Percentiles rank a stretch among this genome's conserved stretches.
These are phyloP conservation scores for Eulemur albifrons DNA, from an alignment of 2,797 vertebrate genomes.

Conservation along the genomic window DNA sequence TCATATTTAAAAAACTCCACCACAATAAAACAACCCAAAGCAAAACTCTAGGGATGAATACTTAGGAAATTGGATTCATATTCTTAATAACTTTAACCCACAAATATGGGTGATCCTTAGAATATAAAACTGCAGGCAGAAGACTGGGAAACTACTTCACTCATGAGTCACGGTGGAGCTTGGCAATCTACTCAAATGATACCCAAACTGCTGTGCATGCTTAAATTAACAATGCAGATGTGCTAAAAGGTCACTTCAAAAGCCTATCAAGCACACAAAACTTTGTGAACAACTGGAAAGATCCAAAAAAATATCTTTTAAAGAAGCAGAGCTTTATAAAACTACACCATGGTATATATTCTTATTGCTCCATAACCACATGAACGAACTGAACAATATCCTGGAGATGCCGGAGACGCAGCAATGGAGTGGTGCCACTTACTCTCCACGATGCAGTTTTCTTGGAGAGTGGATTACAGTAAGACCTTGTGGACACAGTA, in stretches of 20 bases:
- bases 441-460: not conserved
- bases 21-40: not conserved
- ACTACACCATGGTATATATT: constrained; percentile 73
- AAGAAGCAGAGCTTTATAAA: constrained; percentile 79
- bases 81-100: not conserved
- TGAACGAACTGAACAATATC: constrained; percentile 58
- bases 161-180: constrained; percentile 26
- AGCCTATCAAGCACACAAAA: constrained; percentile 76
- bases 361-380: constrained; percentile 79
- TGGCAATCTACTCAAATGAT: not conserved
- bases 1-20: not conserved
- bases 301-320: constrained; percentile 77
- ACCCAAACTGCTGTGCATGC: constrained; percentile 40
- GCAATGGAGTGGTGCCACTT: constrained; percentile 57
- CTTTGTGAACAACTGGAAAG: constrained; percentile 74
- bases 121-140: constrained; percentile 46
- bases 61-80: accelerated
- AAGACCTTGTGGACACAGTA: constrained; percentile 24
- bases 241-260: constrained; percentile 82
- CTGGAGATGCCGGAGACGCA: constrained; percentile 21
- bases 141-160: constrained; percentile 59
- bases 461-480: not conserved
- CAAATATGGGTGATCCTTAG: not conserved
- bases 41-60: accelerated
- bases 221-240: constrained; percentile 70